Conservation (phyloP, 2,113 vertebrate species). For the Macheiramphus alcinus region DNA sequence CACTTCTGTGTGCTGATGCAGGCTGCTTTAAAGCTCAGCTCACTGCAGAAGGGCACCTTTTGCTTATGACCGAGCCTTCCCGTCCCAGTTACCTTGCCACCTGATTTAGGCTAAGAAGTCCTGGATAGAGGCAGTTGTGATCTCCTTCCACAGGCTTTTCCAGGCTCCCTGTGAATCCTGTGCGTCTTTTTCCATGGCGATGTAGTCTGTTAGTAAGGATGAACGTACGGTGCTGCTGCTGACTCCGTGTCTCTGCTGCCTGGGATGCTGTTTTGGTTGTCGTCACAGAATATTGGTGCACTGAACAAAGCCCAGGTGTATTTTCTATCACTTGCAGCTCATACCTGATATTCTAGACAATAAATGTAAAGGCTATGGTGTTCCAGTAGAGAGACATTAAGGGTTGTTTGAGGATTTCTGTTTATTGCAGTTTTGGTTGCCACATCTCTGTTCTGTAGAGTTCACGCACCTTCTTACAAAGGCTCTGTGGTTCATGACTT, state of each 20-base stretch:
- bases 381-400: background rate
- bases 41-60: background rate
- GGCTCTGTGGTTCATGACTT: background rate
- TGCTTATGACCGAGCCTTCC: background rate
- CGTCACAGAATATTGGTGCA: background rate
- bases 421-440: background rate
- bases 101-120: background rate
- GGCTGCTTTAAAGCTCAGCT: background rate
- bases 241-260: background rate
- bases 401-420: background rate
- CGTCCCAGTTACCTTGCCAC: background rate
- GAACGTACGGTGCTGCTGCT: background rate
- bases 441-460: background rate
- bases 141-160: background rate
- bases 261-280: background rate
- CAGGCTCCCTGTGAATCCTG: background rate
- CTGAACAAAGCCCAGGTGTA: background rate
- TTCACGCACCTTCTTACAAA: background rate
- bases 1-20: too few relatives aligned
- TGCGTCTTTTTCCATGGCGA: rapidly evolving
- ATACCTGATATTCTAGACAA: too few relatives aligned
- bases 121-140: background rate
- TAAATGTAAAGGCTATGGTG: background rate
- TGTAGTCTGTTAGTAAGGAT: background rate
- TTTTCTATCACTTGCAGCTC: background rate